Conservation (phyloP, 2,888 invertebrate genomes). For the Orthonevra nobilis region DNA sequence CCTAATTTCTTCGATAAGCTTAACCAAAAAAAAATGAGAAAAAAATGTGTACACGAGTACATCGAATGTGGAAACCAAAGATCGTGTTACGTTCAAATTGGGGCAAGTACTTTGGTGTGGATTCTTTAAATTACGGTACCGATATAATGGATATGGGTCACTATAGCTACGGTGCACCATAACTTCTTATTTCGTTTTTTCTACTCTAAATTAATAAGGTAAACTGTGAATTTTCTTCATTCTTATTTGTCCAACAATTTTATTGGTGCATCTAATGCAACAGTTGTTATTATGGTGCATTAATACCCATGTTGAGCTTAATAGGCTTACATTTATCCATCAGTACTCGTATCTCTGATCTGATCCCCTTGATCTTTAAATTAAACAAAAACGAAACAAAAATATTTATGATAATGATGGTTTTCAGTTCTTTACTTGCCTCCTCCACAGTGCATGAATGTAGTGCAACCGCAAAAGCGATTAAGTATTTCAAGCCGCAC, state of each 20-base stretch:
- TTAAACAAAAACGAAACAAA: neutral
- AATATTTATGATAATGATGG: conserved; percentile 20
- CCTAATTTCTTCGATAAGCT: conserved; percentile 38
- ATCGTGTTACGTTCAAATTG: conserved; percentile 47
- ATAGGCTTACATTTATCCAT: conserved; percentile 42
- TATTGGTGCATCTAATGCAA: conserved; percentile 22
- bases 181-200: neutral
- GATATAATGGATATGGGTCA: conserved; percentile 56
- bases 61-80: conserved; percentile 19
- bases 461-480: conserved; percentile 36
- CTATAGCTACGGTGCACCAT: conserved; percentile 5
- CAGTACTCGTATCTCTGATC: conserved; percentile 37
- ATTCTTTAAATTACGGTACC: conserved; percentile 8
- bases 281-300: conserved; percentile 46
- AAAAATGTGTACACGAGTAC: neutral
- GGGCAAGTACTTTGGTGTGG: conserved; percentile 33
- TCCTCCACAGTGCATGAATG: conserved; percentile 14
- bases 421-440: conserved; percentile 5
- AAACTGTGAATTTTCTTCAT: neutral
- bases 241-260: conserved; percentile 29
- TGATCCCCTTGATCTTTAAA: conserved; percentile 14
- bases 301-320: conserved; percentile 32
- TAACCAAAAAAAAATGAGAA: conserved; percentile 13
- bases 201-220: conserved; percentile 30
- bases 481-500: conserved; percentile 51